phyloP scores from a whole-genome alignment of 2,888 invertebrate genomes.

The Melitaea athalia region DNA sequence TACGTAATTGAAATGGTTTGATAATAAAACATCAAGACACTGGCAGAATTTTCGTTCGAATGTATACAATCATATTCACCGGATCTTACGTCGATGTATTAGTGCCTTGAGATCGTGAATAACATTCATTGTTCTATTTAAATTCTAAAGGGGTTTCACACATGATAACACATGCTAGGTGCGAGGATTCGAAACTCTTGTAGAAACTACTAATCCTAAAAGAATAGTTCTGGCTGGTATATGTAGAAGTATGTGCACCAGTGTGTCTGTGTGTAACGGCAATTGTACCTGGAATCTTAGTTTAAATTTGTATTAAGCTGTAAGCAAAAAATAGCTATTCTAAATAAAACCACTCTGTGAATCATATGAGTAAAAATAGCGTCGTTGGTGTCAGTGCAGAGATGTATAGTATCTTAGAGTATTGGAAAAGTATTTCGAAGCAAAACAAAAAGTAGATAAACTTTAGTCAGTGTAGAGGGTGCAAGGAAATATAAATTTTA shows the following conservation, averaged over 20 bases:
- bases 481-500: constrained; percentile 75
- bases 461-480: constrained; percentile 64
- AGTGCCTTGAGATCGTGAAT: constrained; percentile 24
- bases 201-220: constrained; percentile 50
- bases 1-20: neutral
- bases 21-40: constrained; percentile 7
- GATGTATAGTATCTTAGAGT: constrained; percentile 56
- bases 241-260: constrained; percentile 81
- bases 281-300: constrained; percentile 50
- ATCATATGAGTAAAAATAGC: constrained; percentile 52
- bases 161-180: constrained; percentile 62
- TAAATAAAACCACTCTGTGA: constrained; percentile 45
- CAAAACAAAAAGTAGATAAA: constrained; percentile 66
- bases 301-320: constrained; percentile 41
- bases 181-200: constrained; percentile 53
- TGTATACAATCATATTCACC: neutral
- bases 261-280: constrained; percentile 59
- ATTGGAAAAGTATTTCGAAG: constrained; percentile 61
- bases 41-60: neutral
- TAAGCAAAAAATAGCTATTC: constrained; percentile 44
- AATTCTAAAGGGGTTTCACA: constrained; percentile 36
- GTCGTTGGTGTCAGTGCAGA: constrained; percentile 63
- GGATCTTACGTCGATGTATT: constrained; percentile 15
- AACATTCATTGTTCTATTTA: constrained; percentile 26
- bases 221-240: constrained; percentile 74